Evolutionary conservation across 92 coral and sea anemone genomes (phyloP), one percentile per base, ranked within the genome.

Genomic region (Heliopora coerulea): DNA sequence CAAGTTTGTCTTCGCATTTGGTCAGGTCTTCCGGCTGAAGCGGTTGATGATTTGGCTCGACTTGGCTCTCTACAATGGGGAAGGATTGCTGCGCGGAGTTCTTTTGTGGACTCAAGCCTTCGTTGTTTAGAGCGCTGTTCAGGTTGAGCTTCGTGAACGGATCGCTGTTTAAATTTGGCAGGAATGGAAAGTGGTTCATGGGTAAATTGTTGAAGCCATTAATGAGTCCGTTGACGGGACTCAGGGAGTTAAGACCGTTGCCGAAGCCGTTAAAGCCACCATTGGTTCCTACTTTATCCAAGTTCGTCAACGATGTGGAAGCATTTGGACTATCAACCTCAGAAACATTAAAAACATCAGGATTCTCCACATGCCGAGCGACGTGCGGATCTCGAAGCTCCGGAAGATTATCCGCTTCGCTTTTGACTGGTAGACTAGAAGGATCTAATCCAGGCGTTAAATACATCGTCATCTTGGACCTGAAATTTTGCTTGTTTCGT

Each of bases 141-240:
- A 95, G 50, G 32, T 34, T 70, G 12, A 70, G 54, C 41, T 70
- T 86, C 50, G 83, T 78, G 54, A 95, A 95, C 69, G 96, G 95
- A 52, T 95, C 99, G 61, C 88, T 76, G 86, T 77, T 90, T 63
- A 95, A 88, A 72, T 83, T 90, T 32, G 99, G 88, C 52, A 95
- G 83, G 62, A 95, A 95, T 0, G 96, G 96, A 75, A 90, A 90
- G 69, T 95, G 96, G 72, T 84, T 90, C 96, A 90, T 89, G 17
- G 95, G 81, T 42, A 85, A 60, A 89, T 79, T 46, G 19, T 49
- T 49, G 50, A 70, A 70, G 29, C 77, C 50, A 39, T 70, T 70
- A 28, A 70, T 70, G 62, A 88, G 83, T 63, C 91, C 91, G 85
- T 90, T 87, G 73, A 87, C 83, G 65, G 85, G 85, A 83, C 82